Base-by-base conservation (phyloP, 2,113 vertebrate species). In the Callaeas wilsoni region DNA sequence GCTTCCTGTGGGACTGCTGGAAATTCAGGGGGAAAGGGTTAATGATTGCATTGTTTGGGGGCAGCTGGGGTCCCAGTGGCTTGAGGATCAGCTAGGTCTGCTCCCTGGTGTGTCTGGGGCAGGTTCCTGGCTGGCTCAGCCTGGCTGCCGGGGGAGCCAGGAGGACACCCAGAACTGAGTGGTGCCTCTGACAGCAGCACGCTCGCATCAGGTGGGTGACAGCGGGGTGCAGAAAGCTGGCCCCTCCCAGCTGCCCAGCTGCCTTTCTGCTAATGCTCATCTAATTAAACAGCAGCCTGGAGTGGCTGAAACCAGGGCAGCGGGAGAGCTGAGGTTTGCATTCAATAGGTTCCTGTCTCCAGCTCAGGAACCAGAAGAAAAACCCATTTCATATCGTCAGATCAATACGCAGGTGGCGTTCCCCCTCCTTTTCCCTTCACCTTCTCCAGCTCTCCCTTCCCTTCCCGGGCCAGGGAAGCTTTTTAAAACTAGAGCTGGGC, bases 241-340 rank as follows among this genome's bases (percentile, higher is more conserved):
- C 50, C 44, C 78, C 82, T 82, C 81, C 86, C n/a, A 12, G 65
- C 78, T 50, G 49, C 75, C 90, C 84, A 70, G 86, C 75, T 91
- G 95, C 86, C 86, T 77, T 91, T 82, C 91, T 71, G 64, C 81
- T 93, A 63, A 84, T 83, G 71, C 49, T 76, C 56, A 26, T 87
- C 94, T 87, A 83, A 94, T 76, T 82, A 81, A 92, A 50, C 49
- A 84, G 87, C 93, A 85, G 89, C 82, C 96, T 93, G 90, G 71
- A 74, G 87, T 84, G 78, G 77, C 79, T 94, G 87, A 81, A 91
- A 78, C 79, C 89, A 75, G 92, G 96, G 87, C 90, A 86, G 96
- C 30, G 0, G 92, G 93, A 94, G 87, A 94, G 91, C 78, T 37
- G 55, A 84, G 91, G 70, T 46, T 77, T 93, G 59, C 75, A 77